Base-by-base conservation (phyloP, 1,140 invertebrate genomes). In the Lordiphosa collinella region DNA sequence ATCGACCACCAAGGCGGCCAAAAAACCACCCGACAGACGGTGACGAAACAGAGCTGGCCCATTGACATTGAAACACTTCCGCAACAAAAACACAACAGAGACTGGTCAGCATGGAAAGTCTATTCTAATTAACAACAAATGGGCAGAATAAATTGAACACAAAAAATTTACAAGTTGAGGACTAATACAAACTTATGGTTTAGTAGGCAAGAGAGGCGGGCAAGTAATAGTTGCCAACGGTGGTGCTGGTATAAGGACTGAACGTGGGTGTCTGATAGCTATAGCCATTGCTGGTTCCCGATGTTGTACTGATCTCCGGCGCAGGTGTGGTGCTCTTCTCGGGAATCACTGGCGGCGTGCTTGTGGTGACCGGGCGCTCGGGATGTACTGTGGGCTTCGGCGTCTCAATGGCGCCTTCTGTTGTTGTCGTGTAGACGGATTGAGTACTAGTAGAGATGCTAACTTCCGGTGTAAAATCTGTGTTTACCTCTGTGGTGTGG, bases 401-500 rank as follows among this genome's bases (percentile, higher is more conserved):
- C 61, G 75, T 80, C 54, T 60, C 51, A 50, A 50, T 47, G 41
- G 52, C 56, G 34, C 51, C 50, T 52, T 75, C 75, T 80, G 76
- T 82, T 43, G 75, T 80, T 75, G 76, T 82, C 34, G 75, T 70
- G 60, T 65, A 62, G 51, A 79, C 36, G 55, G 60, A 57, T 80
- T 79, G 74, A 80, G 74, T 80, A 41, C 65, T 80, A 40, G 55
- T 80, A 40, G 68, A 50, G 56, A 67, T 72, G 36, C 44, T 75
- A 70, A 59, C 65, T 29, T 80, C 75, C 60, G 70, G 60, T 43
- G 60, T 66, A 59, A 54, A 80, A 59, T 80, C 76, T 53, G 75
- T 82, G 76, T 75, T 82, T 80, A 80, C 75, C 76, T 80, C 75
- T 40, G 75, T 75, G 14, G 75, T 82, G 13, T 48, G 29, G 41